A percentile compares a stretch with the other conserved stretches of the same genome.
phyloP scores from a whole-genome alignment of 2,797 vertebrate genomes.

The Sandelia bainsii region DNA sequence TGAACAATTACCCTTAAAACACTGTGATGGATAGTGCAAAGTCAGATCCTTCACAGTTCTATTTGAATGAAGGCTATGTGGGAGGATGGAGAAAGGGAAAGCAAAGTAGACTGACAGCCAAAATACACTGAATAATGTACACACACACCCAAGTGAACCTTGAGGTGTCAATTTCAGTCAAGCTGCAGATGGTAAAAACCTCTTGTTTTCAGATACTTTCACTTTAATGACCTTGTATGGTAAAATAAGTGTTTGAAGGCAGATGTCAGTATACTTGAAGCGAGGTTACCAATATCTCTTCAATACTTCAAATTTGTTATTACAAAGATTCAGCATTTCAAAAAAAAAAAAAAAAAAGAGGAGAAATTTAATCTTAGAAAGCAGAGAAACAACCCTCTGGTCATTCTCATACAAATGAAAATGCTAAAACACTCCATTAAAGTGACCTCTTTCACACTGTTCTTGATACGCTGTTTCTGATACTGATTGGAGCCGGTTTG shows the following conservation, averaged over 20 bases:
- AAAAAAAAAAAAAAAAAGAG: neutral
- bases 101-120: conserved; percentile 1
- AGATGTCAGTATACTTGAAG: neutral
- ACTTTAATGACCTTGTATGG: conserved; percentile 12
- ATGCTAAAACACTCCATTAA: neutral
- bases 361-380: conserved; percentile 2
- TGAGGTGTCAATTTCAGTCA: conserved; percentile 21
- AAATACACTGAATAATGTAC: conserved; percentile 42
- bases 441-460: neutral
- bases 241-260: conserved; percentile 11
- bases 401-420: neutral
- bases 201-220: conserved; percentile 21
- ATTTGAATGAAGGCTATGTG: conserved; percentile 34
- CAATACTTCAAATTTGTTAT: neutral
- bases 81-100: neutral
- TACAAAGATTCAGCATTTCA: neutral
- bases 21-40: conserved; percentile 45
- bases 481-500: neutral
- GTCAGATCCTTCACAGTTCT: conserved; percentile 37
- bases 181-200: conserved; percentile 8
- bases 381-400: neutral
- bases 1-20: conserved; percentile 66
- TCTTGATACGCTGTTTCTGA: neutral
- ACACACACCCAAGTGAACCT: conserved; percentile 17
- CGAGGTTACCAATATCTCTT: neutral